These are phyloP conservation scores for Teinopalpus imperialis DNA, from an alignment of 2,888 invertebrate species.

Conservation along the genomic window DNA sequence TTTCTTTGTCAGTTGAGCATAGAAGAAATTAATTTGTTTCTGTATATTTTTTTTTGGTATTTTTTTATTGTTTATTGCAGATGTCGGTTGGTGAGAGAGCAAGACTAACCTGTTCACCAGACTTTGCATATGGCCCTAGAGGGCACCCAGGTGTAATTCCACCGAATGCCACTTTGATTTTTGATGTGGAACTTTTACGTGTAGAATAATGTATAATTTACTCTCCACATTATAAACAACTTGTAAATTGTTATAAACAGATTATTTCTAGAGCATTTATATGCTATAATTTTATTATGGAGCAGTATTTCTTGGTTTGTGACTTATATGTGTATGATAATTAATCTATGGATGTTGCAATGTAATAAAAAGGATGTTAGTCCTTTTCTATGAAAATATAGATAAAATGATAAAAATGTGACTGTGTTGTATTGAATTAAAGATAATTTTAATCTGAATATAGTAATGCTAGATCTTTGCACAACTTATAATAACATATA, in stretches of 20 bases:
- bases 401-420: no score
- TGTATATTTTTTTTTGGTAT: no score
- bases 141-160: slow-evolving; percentile 98
- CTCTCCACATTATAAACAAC: slow-evolving; percentile 17
- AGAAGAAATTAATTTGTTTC: no score
- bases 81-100: slow-evolving; percentile 97
- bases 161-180: slow-evolving; percentile 95
- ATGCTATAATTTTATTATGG: neutral
- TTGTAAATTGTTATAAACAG: slow-evolving; percentile 15
- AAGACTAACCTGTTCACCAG: slow-evolving; percentile 94
- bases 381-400: no score
- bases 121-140: slow-evolving; percentile 95
- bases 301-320: slow-evolving; percentile 30
- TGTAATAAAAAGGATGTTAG: no score
- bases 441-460: neutral
- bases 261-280: slow-evolving; percentile 4
- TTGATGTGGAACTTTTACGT: slow-evolving; percentile 97
- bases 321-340: slow-evolving; percentile 26
- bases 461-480: slow-evolving; percentile 13
- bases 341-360: neutral
- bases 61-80: slow-evolving; percentile 72
- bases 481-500: neutral
- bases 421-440: no score
- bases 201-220: slow-evolving; percentile 83
- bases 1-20: no score